Conservation (phyloP, 1,140 invertebrate genomes). For the Calephelis nemesis region DNA sequence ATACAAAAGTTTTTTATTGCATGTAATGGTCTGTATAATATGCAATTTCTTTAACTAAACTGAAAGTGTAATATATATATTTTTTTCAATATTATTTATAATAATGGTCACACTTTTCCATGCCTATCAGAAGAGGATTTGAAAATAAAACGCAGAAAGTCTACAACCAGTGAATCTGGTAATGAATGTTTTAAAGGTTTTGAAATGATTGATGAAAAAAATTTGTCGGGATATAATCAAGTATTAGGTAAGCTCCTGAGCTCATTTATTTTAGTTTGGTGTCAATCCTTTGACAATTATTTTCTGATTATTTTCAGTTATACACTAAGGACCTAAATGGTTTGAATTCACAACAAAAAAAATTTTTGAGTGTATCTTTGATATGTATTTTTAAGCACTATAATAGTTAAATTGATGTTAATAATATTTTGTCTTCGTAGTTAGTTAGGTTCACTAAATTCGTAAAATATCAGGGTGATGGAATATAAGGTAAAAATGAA, state of each 20-base stretch:
- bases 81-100: conserved; percentile 2
- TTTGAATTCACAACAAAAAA: too few relatives aligned
- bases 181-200: conserved; percentile 43
- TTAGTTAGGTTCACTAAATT: too few relatives aligned
- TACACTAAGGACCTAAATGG: neutral
- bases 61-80: neutral
- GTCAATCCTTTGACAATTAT: neutral
- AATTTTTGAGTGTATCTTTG: too few relatives aligned
- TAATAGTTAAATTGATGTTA: too few relatives aligned
- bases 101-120: conserved; percentile 26
- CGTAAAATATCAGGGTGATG: too few relatives aligned
- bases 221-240: conserved; percentile 36
- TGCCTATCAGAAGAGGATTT: conserved; percentile 39
- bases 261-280: neutral
- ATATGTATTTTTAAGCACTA: too few relatives aligned
- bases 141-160: conserved; percentile 33
- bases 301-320: neutral
- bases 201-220: conserved; percentile 33
- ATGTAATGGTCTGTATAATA: too few relatives aligned
- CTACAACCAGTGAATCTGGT: conserved; percentile 26
- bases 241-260: conserved; percentile 37
- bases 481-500: too few relatives aligned
- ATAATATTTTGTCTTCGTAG: too few relatives aligned
- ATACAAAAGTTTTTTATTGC: too few relatives aligned
- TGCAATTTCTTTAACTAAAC: neutral